phyloP scores from a whole-genome alignment of 1,140 invertebrate species.

The Neodiprion lecontei region DNA sequence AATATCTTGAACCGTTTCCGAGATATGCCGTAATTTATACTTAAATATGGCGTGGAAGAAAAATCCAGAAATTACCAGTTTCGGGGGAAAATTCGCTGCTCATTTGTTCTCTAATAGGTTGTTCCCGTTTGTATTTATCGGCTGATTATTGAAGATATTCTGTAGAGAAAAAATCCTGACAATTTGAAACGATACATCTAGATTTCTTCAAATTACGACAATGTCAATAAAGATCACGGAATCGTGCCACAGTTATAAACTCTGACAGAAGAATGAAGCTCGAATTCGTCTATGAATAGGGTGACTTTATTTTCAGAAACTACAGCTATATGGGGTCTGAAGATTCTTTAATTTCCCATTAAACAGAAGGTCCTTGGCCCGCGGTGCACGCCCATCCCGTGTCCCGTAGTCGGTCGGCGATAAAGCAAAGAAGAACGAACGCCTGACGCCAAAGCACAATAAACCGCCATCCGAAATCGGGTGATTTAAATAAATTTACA shows the following conservation, averaged over 20 bases:
- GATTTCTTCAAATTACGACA: no score
- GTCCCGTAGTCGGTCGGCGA: constrained; percentile 49
- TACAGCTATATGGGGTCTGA: background rate
- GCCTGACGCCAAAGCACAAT: constrained; percentile 54
- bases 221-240: no score
- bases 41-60: background rate
- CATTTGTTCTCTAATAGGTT: no score
- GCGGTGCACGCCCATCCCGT: constrained; percentile 56
- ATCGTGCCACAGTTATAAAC: no score
- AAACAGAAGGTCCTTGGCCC: constrained; percentile 51
- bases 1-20: background rate
- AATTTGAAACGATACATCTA: no score
- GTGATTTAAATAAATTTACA: constrained; percentile 63
- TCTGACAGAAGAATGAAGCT: no score
- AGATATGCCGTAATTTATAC: background rate
- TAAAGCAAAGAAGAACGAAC: constrained; percentile 56
- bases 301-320: background rate
- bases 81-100: no score
- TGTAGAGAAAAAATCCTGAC: no score
- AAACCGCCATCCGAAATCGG: constrained; percentile 59
- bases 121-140: no score
- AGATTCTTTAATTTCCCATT: constrained; percentile 56
- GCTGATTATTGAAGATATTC: no score
- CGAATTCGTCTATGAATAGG: no score
- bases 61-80: background rate